Base-by-base conservation (phyloP, 1,140 invertebrate species). In the Schlechtendalia chinensis region DNA sequence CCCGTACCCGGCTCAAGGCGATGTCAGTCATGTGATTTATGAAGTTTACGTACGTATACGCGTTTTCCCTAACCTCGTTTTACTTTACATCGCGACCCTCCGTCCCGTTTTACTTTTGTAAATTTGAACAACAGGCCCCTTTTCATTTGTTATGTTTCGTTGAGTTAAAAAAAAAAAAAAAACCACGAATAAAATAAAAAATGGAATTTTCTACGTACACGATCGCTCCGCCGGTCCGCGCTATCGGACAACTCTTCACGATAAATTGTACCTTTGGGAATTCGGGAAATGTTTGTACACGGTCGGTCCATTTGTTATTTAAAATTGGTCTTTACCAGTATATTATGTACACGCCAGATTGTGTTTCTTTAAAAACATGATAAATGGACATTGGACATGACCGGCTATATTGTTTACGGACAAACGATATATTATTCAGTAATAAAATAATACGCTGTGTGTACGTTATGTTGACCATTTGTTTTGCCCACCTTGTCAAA, bases 11-110 rank as follows among this genome's bases (percentile, higher is more conserved):
- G 69, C 47, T 72, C 69, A 72, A 72, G 47, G 47, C 69, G 45
- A 54, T 72, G 69, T 72, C 69, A 72, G 69, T 72, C 50, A 72
- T n/a, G 47, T 72, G 69, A 72, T 72, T 72, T 72, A 72, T 72
- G 69, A 54, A 72, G 69, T 72, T 72, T 72, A 53, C 32, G 32
- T 39, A 8, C 32, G 8, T 39, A 8, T 72, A 54, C 69, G 24
- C 50, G 24, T 71, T 53, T 71, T 71, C 47, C 69, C 47, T 72
- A 54, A 72, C 69, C 69, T 24, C 29, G 47, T 54, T 72, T 72
- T 54, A 72, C 69, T 72, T 72, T 72, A 72, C 50, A 72, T 72
- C 24, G 29, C n/a, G 12, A 24, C 69, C 69, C 69, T 54, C 12
- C 50, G 24, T 54, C 50, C 50, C 17, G 29, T 72, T 54, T 29